A percentile compares a stretch with the other conserved stretches of the same genome.
phyloP scores from a whole-genome alignment of 64 coral and sea anemone genomes.

The Pocillopora damicornis region DNA sequence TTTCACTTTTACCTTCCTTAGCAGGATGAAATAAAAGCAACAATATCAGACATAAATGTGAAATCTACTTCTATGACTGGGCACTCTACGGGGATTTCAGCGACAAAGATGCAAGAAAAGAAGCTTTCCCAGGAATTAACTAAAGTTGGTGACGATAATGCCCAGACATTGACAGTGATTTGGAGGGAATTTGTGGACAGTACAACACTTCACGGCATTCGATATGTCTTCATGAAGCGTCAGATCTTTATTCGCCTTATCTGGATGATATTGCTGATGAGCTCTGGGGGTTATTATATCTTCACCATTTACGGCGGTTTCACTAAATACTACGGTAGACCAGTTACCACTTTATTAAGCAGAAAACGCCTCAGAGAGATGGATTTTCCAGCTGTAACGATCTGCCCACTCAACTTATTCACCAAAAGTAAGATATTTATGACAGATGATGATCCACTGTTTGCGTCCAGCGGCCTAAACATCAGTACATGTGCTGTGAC shows the following conservation, averaged over 20 bases:
- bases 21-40: not conserved
- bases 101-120: not conserved
- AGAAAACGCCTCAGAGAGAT: conserved; percentile 5
- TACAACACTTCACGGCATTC: conserved; percentile 61
- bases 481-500: conserved; percentile 20
- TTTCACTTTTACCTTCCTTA: not conserved
- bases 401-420: conserved; percentile 58
- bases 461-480: conserved; percentile 20
- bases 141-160: too few relatives aligned
- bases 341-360: conserved; percentile 56
- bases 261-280: conserved; percentile 43
- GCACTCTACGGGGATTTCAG: not conserved
- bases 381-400: conserved; percentile 58
- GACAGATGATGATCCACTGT: conserved; percentile 24
- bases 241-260: not conserved
- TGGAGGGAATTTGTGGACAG: conserved; percentile 52
- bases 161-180: conserved; percentile 23
- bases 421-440: conserved; percentile 2
- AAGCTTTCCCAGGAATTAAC: not conserved
- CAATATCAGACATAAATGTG: not conserved
- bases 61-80: not conserved
- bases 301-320: conserved; percentile 23
- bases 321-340: conserved; percentile 44
- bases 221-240: conserved; percentile 50
- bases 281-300: conserved; percentile 28